Percentiles rank a stretch among this genome's conserved stretches.
Conservation (phyloP, 1,140 invertebrate genomes). For the Oryctes rhinoceros region DNA sequence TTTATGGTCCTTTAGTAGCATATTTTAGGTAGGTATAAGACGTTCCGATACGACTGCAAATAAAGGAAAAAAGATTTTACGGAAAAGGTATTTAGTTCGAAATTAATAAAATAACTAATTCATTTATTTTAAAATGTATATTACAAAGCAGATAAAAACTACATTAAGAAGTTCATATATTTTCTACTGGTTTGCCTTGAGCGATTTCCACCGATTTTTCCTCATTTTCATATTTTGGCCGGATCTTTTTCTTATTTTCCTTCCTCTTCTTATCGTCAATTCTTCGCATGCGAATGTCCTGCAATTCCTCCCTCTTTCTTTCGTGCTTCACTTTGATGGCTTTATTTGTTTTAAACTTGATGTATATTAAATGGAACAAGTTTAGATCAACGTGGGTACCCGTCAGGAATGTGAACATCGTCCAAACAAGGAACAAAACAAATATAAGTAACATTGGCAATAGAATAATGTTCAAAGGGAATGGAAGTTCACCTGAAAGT, state of each 20-base stretch:
- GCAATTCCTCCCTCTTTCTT: not conserved
- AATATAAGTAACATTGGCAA: slow-evolving; percentile 46
- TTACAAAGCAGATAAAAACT: not conserved
- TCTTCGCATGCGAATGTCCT: not conserved
- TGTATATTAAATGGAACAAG: slow-evolving; percentile 45
- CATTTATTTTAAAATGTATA: not conserved
- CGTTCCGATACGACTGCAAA: too few species aligned
- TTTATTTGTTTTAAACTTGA: slow-evolving; percentile 44
- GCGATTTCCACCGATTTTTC: too few species aligned
- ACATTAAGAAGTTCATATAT: not conserved
- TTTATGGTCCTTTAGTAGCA: too few species aligned
- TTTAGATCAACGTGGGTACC: slow-evolving; percentile 43
- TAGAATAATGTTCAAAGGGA: slow-evolving; percentile 42
- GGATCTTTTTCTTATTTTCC: not conserved
- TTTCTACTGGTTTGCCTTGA: not conserved
- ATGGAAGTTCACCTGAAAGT: slow-evolving; percentile 42
- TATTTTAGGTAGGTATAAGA: too few species aligned
- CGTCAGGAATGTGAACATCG: slow-evolving; percentile 44
- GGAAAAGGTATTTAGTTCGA: too few species aligned
- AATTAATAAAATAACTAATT: too few species aligned
- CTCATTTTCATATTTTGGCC: too few species aligned
- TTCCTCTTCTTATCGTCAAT: not conserved
- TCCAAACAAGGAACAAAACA: slow-evolving; percentile 38
- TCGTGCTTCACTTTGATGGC: not conserved
- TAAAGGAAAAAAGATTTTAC: too few species aligned